Percentiles rank a stretch among this genome's conserved stretches.
Evolutionary conservation across 2,888 invertebrate genomes (phyloP).

Genomic region (Andrena bucephala): DNA sequence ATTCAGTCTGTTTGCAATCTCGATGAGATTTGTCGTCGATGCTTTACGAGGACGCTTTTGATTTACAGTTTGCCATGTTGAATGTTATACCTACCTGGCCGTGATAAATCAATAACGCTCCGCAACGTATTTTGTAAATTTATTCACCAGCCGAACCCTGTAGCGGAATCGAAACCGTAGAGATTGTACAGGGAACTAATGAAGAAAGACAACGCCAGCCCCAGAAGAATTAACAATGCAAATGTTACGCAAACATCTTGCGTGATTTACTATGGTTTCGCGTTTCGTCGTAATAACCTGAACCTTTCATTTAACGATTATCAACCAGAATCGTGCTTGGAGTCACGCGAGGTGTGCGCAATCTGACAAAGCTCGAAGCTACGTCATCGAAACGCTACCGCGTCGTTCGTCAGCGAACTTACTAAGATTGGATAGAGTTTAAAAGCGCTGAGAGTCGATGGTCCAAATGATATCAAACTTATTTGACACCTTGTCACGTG

Average conservation of each 20-base stretch:
- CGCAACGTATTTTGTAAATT: slow-evolving; percentile 19
- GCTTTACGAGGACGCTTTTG: slow-evolving; percentile 42
- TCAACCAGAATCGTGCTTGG: slow-evolving; percentile 48
- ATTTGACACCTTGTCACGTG: slow-evolving; percentile 41
- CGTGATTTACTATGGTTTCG: slow-evolving; percentile 52
- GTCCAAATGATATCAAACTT: slow-evolving; percentile 44
- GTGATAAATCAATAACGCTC: slow-evolving; percentile 37
- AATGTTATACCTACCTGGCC: slow-evolving; percentile 12
- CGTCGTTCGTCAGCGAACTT: slow-evolving; percentile 29
- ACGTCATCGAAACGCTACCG: slow-evolving; percentile 56
- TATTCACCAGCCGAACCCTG: background rate
- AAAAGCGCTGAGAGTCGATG: slow-evolving; percentile 35
- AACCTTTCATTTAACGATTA: slow-evolving; percentile 63
- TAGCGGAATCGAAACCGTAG: background rate
- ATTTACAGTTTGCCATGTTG: slow-evolving; percentile 37
- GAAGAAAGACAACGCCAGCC: background rate
- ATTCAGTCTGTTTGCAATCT: slow-evolving; percentile 35
- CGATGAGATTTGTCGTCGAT: slow-evolving; percentile 35
- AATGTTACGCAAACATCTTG: slow-evolving; percentile 38
- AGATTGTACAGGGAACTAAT: slow-evolving; percentile 1
- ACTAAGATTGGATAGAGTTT: slow-evolving; percentile 41
- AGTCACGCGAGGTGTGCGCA: slow-evolving; percentile 61
- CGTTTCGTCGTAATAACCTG: slow-evolving; percentile 50
- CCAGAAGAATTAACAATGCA: background rate
- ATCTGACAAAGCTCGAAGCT: slow-evolving; percentile 61